Base-by-base conservation (phyloP, 2,888 invertebrate species). In the Andrena chrysosceles region DNA sequence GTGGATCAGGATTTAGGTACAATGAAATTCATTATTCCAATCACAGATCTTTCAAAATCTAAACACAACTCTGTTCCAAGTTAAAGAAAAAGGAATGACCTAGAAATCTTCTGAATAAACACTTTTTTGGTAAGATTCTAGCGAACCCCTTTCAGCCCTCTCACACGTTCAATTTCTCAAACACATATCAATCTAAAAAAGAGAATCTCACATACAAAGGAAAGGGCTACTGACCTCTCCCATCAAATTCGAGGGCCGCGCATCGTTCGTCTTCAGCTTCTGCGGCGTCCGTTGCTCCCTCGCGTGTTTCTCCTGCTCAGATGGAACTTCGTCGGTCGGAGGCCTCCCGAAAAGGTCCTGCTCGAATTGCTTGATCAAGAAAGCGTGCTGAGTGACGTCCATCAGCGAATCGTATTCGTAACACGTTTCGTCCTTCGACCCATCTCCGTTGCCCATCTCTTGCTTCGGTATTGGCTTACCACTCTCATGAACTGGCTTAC, bases 381-480 rank as follows among this genome's bases (percentile, higher is more conserved):
- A 16, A 54, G 90, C 80, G 20, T 91, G 87, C 52, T 89, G 87
- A 7, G 92, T 92, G 20, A 92, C 83, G 69, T 91, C 79, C 79
- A 90, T 83, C 1, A 89, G 67, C 13, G 90, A 86, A 42, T 87
- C 87, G 1, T 85, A 54, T 0, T 84, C 83, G 31, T n/a, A 72
- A 16, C 16, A 56, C 4, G 35, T 33, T 7, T 42, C 42, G 16
- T 79, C 68, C 7, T 67, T 81, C 7, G 35, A n/a, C 1, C 10
- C 49, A 10, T 20, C 20, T 13, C 16, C 63, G 2, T 54, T 35
- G 8, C 6, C 26, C 1, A 7, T 2, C 7, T 7, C 1, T 20
- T 13, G n/a, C 16, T 5, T 42, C 16, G 42, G 16, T 42, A 5
- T 42, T 42, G 42, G 16, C 13, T 31, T 64, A n/a, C 64, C 59